phyloP scores from a whole-genome alignment of 2,113 vertebrate species.

The human (Homo sapiens) region DNA sequence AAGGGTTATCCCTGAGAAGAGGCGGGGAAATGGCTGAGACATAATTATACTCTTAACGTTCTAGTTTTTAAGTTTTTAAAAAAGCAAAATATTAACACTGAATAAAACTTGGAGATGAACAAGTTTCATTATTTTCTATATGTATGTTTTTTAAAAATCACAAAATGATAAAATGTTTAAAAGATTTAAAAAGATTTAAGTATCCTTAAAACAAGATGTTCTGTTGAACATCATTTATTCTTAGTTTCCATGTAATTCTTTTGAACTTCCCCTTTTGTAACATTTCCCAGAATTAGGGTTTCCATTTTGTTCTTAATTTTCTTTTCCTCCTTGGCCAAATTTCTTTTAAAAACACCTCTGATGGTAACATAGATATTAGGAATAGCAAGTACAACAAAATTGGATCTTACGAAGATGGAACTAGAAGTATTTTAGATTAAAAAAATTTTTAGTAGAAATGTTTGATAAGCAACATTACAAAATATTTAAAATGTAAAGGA shows the following conservation, averaged over 20 bases:
- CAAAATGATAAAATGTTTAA: not conserved
- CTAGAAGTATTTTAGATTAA: not conserved
- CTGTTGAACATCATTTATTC: not conserved
- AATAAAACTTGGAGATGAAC: not conserved
- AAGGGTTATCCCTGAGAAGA: not conserved
- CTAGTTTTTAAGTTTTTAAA: not conserved
- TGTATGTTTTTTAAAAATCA: not conserved
- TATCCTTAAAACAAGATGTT: conserved; percentile 18
- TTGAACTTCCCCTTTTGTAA: not conserved
- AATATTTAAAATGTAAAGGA: not conserved
- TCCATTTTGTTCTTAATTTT: not conserved
- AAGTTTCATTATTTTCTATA: not conserved
- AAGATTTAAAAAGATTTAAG: not conserved
- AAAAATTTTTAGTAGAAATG: not conserved
- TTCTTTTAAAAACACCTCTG: not conserved
- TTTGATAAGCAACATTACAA: not conserved
- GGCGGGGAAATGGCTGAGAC: not conserved
- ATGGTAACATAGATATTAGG: not conserved
- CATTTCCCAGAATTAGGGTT: not conserved
- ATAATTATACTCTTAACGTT: not conserved
- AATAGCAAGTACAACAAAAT: not conserved
- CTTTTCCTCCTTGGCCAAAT: not conserved
- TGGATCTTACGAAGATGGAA: not conserved
- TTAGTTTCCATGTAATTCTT: not conserved
- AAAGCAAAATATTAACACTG: not conserved